Evolutionary conservation across 1,140 invertebrate species (phyloP).

Genomic region (Metopolophium dirhodum): DNA sequence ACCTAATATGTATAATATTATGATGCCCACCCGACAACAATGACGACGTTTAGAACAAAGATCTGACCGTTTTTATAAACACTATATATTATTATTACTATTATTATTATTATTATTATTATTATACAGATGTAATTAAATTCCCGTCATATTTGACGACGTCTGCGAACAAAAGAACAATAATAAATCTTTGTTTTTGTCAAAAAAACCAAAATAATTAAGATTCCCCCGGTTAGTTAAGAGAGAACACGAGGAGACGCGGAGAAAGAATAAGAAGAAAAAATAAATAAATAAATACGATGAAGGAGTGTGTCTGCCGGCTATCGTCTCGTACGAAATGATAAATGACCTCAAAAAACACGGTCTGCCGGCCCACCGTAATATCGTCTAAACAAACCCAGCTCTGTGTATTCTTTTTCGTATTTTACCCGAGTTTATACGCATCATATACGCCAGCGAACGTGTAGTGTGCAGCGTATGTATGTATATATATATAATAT

Average conservation of each 20-base stretch:
- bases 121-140: slow-evolving; percentile 48
- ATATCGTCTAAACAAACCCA: slow-evolving; percentile 49
- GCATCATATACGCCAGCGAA: slow-evolving; percentile 27
- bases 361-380: slow-evolving; percentile 24
- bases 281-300: slow-evolving; percentile 42
- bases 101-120: slow-evolving; percentile 18
- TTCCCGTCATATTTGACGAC: slow-evolving; percentile 50
- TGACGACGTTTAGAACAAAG: slow-evolving; percentile 23
- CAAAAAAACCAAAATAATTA: slow-evolving; percentile 57
- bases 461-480: background rate
- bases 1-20: background rate
- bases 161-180: slow-evolving; percentile 53
- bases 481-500: background rate
- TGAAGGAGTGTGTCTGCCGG: slow-evolving; percentile 54
- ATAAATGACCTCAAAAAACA: slow-evolving; percentile 51
- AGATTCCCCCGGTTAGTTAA: slow-evolving; percentile 39
- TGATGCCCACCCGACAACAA: background rate
- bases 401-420: slow-evolving; percentile 46
- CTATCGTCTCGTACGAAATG: slow-evolving; percentile 54
- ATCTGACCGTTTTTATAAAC: slow-evolving; percentile 26
- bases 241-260: background rate
- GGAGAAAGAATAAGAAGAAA: background rate
- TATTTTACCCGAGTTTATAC: slow-evolving; percentile 55
- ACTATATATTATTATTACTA: background rate
- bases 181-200: slow-evolving; percentile 58